Evolutionary conservation across 2,888 invertebrate species (phyloP).

Genomic region (Mellilla xanthometata): DNA sequence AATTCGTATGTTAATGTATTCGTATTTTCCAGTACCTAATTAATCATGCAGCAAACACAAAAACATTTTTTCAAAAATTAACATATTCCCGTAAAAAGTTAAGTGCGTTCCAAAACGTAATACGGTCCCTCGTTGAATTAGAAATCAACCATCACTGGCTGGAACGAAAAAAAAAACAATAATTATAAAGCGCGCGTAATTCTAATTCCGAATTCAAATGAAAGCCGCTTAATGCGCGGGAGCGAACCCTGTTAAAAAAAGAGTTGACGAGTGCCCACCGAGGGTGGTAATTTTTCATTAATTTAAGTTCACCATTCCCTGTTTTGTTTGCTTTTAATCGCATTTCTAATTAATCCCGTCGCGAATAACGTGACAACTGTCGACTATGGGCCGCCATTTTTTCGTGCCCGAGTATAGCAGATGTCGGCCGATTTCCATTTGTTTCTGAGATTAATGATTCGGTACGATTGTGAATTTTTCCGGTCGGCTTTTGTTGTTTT

Average conservation of each 20-base stretch:
- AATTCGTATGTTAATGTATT: too few species aligned
- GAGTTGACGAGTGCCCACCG: conserved; percentile 81
- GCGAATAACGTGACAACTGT: conserved; percentile 83
- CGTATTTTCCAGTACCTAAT: background rate
- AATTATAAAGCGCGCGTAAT: conserved; percentile 83
- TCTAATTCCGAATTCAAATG: conserved; percentile 83
- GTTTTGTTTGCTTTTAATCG: conserved; percentile 83
- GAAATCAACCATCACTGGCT: conserved; percentile 72
- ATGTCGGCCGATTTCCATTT: conserved; percentile 83
- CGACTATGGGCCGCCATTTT: conserved; percentile 79
- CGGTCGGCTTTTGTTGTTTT: conserved; percentile 82
- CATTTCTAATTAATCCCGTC: conserved; percentile 83
- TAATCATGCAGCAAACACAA: conserved; percentile 2
- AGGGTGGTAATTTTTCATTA: conserved; percentile 84
- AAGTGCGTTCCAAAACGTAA: conserved; percentile 32
- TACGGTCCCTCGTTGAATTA: conserved; percentile 64
- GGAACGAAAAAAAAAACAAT: conserved; percentile 74
- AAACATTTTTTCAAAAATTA: conserved; percentile 19
- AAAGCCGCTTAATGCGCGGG: conserved; percentile 83
- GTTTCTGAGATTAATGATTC: conserved; percentile 83
- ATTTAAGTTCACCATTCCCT: conserved; percentile 83
- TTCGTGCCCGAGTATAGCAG: conserved; percentile 76
- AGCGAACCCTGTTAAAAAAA: conserved; percentile 80
- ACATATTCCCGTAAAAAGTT: conserved; percentile 34
- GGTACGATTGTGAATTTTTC: conserved; percentile 82